Evolutionary conservation across 2,888 invertebrate species (phyloP).

Genomic region (Dusona sp.): DNA sequence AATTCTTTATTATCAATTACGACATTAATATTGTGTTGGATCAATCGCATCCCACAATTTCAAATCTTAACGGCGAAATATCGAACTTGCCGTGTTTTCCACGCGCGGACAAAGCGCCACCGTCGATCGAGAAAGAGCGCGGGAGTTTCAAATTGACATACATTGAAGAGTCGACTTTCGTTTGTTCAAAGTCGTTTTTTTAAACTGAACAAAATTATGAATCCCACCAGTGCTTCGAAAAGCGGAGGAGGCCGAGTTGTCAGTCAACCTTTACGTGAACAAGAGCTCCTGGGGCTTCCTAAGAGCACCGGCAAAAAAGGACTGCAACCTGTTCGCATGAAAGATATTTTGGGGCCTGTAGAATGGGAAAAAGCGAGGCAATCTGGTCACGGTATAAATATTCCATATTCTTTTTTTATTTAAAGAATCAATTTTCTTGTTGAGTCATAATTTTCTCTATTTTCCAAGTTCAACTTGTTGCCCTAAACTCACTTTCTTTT

Average conservation of each 20-base stretch:
- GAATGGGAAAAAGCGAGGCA: not conserved
- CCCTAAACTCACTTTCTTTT: not conserved
- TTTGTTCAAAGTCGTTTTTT: not conserved
- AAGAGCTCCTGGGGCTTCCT: slow-evolving; percentile 32
- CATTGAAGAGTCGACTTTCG: not conserved
- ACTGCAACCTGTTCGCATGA: slow-evolving; percentile 24
- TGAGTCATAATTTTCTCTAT: not conserved
- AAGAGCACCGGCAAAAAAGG: slow-evolving; percentile 37
- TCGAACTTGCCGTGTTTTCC: not conserved
- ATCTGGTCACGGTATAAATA: not conserved
- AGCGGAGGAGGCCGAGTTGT: not conserved
- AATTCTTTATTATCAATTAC: not conserved
- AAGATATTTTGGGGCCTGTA: slow-evolving; percentile 2
- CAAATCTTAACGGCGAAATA: slow-evolving; percentile 52
- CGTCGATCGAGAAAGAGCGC: not conserved
- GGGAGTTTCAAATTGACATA: slow-evolving; percentile 16
- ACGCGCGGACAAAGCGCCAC: slow-evolving; percentile 9
- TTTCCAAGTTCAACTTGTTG: not conserved
- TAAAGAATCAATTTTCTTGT: not conserved
- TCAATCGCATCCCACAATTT: slow-evolving; percentile 13
- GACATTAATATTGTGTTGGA: not conserved
- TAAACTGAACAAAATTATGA: not conserved
- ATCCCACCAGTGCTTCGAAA: slow-evolving; percentile 4
- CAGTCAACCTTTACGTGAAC: slow-evolving; percentile 28
- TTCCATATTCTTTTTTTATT: not conserved